These are phyloP conservation scores for Thunnus maccoyii DNA, from an alignment of 2,113 vertebrate genomes.

Conservation along the genomic window DNA sequence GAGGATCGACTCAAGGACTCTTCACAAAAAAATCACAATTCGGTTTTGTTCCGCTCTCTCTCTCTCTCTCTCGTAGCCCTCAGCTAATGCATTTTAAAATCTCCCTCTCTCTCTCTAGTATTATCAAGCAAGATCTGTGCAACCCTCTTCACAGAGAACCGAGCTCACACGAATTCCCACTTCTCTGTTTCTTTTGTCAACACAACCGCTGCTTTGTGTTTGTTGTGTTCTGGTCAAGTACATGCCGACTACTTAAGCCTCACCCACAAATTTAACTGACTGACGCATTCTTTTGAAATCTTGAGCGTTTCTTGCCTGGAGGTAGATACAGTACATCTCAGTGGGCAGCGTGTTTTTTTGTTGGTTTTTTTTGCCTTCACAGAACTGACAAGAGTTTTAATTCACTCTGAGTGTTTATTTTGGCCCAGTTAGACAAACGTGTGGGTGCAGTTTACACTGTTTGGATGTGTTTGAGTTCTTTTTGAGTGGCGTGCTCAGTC, in stretches of 20 bases:
- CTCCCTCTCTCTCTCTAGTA: neutral
- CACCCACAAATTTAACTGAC: neutral
- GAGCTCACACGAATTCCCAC: neutral
- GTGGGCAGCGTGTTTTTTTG: slow-evolving; percentile 4
- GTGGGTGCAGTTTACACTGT: slow-evolving; percentile 27
- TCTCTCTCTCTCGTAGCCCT: neutral
- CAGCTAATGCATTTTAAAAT: slow-evolving; percentile 53
- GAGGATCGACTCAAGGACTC: slow-evolving; percentile 5
- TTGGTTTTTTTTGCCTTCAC: neutral
- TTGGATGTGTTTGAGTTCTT: neutral
- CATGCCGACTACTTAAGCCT: neutral
- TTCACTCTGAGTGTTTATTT: slow-evolving; percentile 14
- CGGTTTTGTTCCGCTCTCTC: slow-evolving; percentile 8
- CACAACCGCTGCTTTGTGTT: neutral
- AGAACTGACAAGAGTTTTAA: slow-evolving; percentile 16
- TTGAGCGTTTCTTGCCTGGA: neutral
- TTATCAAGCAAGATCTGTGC: neutral
- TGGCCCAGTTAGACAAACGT: slow-evolving; percentile 1
- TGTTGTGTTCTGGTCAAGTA: neutral
- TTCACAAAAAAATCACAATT: neutral
- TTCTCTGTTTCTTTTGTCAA: neutral
- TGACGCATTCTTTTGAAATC: neutral
- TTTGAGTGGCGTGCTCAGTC: neutral
- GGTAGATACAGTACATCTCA: slow-evolving; percentile 15
- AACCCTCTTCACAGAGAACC: neutral